Conservation (phyloP, 2,113 vertebrate species). For the Amia ocellicauda region DNA sequence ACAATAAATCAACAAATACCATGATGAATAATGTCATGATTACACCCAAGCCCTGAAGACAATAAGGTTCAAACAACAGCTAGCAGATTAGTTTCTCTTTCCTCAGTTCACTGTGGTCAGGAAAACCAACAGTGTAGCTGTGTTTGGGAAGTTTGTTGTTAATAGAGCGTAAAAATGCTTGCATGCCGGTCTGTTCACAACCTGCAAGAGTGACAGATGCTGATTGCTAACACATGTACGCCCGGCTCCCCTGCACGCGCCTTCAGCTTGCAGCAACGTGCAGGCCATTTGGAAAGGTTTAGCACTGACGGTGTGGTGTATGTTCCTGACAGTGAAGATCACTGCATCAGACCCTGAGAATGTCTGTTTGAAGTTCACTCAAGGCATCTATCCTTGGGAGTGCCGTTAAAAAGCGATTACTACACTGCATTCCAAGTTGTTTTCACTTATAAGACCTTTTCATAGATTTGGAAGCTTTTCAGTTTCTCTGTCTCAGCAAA, state of each 20-base stretch:
- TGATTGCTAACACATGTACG: conserved; percentile 21
- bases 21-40: too few species aligned
- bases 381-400: conserved; percentile 28
- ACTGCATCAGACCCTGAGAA: conserved; percentile 37
- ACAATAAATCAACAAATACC: too few species aligned
- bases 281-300: conserved; percentile 13
- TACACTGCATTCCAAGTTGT: too few species aligned
- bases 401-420: too few species aligned
- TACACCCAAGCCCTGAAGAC: too few species aligned
- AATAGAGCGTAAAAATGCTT: neutral
- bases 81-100: too few species aligned
- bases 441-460: too few species aligned
- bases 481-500: too few species aligned
- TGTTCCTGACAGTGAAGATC: conserved; percentile 38
- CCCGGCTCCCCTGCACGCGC: neutral
- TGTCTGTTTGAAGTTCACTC: conserved; percentile 29
- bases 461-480: too few species aligned
- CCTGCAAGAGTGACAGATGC: neutral
- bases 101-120: too few species aligned
- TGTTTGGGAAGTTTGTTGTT: neutral
- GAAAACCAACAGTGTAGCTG: too few species aligned
- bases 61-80: too few species aligned
- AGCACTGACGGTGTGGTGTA: conserved; percentile 5
- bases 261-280: neutral
- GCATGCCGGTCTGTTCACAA: neutral